phyloP scores from a whole-genome alignment of 2,797 vertebrate species.

The Pseudomugil gertrudae region DNA sequence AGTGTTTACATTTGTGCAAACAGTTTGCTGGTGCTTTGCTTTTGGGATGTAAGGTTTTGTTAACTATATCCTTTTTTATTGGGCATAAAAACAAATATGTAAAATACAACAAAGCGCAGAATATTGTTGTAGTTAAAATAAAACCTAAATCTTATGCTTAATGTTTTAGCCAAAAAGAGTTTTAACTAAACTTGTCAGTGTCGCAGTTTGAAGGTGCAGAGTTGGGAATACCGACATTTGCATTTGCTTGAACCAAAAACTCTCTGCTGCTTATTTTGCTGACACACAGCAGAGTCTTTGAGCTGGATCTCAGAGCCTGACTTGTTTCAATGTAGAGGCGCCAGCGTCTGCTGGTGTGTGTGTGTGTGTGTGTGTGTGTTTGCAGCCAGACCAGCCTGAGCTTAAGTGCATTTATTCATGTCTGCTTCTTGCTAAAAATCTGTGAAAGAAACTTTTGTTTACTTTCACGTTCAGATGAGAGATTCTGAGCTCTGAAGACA shows the following conservation, averaged over 20 bases:
- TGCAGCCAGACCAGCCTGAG: slow-evolving; percentile 4
- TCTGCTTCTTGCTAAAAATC: slow-evolving; percentile 17
- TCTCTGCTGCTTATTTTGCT: not conserved
- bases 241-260: not conserved
- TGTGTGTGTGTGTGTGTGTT: slow-evolving; percentile 12
- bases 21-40: not conserved
- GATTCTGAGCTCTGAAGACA: slow-evolving; percentile 41
- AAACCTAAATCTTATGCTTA: not conserved
- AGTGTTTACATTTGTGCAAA: not conserved
- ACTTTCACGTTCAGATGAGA: slow-evolving; percentile 37
- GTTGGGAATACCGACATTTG: not conserved
- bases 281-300: slow-evolving; percentile 27
- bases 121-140: not conserved
- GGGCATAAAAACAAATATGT: too few relatives aligned
- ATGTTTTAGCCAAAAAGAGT: accelerated
- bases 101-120: not conserved
- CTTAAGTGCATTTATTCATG: slow-evolving; percentile 50
- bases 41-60: not conserved
- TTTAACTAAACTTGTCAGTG: not conserved
- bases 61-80: too few relatives aligned
- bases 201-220: not conserved
- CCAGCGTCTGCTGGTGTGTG: slow-evolving; percentile 1
- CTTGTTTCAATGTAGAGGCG: slow-evolving; percentile 5
- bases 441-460: slow-evolving; percentile 67
- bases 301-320: slow-evolving; percentile 39